A percentile compares a stretch with the other conserved stretches of the same genome.
Evolutionary conservation across 2,113 vertebrate genomes (phyloP).

Genomic region (Phodopus roborovskii): DNA sequence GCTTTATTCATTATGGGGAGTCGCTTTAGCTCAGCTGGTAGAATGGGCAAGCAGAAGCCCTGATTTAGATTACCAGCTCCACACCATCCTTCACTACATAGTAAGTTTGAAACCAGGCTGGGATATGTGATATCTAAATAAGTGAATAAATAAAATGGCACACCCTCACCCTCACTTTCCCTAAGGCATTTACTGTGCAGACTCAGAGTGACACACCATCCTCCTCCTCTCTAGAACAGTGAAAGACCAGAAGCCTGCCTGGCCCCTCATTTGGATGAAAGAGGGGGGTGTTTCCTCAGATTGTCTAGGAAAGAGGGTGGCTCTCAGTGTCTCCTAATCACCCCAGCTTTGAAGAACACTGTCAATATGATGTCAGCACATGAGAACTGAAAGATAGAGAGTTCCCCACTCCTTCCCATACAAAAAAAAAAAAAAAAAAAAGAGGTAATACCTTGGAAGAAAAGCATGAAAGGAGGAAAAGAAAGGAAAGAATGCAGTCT

Average conservation of each 20-base stretch:
- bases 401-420: not conserved
- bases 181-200: not conserved
- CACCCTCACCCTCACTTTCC: not conserved
- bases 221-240: not conserved
- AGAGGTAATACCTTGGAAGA: not conserved
- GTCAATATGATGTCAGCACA: not conserved
- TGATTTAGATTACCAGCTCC: too few relatives aligned
- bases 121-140: not conserved
- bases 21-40: not conserved
- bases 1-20: not conserved
- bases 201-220: not conserved
- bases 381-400: not conserved
- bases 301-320: not conserved
- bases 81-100: not conserved
- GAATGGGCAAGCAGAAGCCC: not conserved
- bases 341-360: not conserved
- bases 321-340: not conserved
- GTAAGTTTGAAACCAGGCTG: not conserved
- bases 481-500: not conserved
- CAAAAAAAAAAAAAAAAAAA: not conserved
- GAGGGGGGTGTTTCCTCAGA: not conserved
- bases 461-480: not conserved
- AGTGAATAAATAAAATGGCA: not conserved
- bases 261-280: not conserved
- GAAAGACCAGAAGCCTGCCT: not conserved